Conservation (phyloP, 2,797 vertebrate species). For the Xiphorhynchus erythropygius region DNA sequence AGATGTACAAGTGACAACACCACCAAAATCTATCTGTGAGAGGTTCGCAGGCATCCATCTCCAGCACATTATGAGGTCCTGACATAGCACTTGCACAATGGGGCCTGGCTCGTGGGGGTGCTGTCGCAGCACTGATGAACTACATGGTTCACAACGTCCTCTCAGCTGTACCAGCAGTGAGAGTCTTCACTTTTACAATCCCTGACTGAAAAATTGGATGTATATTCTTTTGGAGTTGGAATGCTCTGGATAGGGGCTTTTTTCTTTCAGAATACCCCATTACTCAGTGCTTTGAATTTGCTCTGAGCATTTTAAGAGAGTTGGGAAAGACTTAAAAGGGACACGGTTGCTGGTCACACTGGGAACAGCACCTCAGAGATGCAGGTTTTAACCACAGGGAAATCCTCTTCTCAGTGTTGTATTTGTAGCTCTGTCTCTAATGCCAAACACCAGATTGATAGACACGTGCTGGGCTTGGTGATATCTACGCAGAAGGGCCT, state of each 20-base stretch:
- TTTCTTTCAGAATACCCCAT: not conserved
- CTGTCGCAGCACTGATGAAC: not conserved
- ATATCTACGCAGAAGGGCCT: not conserved
- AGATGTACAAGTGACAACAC: not conserved
- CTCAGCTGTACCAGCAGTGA: accelerated
- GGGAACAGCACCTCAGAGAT: not conserved
- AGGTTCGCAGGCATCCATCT: not conserved
- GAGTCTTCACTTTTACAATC: not conserved
- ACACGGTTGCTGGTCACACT: not conserved
- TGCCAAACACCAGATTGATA: not conserved
- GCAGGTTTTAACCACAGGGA: not conserved
- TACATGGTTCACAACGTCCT: not conserved
- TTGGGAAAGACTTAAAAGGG: not conserved
- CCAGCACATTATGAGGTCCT: accelerated
- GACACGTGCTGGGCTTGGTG: accelerated
- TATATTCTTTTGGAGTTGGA: not conserved
- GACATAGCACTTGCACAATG: accelerated
- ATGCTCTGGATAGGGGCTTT: not conserved
- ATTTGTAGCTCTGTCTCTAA: not conserved
- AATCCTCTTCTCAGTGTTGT: not conserved
- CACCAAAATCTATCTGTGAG: not conserved
- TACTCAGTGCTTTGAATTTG: not conserved
- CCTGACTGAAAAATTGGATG: not conserved
- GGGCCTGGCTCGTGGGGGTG: not conserved
- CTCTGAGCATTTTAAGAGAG: not conserved